Conservation (phyloP, 2,888 invertebrate species). For the Pelosia muscerda region DNA sequence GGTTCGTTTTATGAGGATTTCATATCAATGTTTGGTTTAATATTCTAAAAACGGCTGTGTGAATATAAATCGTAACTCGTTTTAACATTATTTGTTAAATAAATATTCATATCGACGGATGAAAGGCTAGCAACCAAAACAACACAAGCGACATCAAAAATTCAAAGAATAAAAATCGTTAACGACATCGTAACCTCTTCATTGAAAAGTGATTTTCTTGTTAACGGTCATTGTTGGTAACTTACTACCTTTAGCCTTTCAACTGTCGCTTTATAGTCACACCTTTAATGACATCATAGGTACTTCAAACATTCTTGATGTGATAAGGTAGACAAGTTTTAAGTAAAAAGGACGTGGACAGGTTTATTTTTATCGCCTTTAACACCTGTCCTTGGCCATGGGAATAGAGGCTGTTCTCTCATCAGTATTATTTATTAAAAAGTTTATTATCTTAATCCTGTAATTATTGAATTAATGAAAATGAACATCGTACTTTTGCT, state of each 20-base stretch:
- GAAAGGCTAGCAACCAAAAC: background rate
- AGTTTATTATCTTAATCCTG: background rate
- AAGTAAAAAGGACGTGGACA: background rate
- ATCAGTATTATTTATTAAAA: background rate
- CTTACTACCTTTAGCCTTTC: background rate
- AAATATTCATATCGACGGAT: constrained; percentile 1
- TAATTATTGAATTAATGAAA: background rate
- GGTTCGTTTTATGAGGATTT: constrained; percentile 36
- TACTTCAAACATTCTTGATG: background rate
- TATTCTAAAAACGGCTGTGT: constrained; percentile 9
- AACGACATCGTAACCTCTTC: background rate
- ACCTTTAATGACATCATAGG: constrained; percentile 1
- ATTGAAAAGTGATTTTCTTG: background rate
- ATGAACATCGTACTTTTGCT: background rate
- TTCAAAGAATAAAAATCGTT: background rate
- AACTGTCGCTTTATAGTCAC: background rate
- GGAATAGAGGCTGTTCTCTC: background rate
- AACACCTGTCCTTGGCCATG: constrained; percentile 6
- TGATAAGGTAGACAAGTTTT: background rate
- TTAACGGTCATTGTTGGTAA: background rate
- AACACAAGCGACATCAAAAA: background rate
- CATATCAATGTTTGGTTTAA: constrained; percentile 17
- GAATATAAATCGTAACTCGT: constrained; percentile 14
- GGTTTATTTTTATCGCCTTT: background rate
- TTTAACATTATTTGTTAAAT: constrained; percentile 5